Conservation (phyloP, 1,140 invertebrate species). For the Mya arenaria region DNA sequence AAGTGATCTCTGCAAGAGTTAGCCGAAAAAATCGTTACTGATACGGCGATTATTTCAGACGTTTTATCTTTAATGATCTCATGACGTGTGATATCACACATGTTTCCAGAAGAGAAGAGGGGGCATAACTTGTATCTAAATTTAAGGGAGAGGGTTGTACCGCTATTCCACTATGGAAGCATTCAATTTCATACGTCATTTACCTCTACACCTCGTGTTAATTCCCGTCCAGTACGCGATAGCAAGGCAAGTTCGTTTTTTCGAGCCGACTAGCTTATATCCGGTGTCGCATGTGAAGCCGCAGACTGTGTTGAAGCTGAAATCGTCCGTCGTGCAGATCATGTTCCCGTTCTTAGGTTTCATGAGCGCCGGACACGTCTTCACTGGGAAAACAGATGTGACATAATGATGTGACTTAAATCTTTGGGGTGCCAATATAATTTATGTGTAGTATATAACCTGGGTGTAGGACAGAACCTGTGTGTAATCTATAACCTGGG, state of each 20-base stretch:
- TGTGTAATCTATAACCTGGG: no score
- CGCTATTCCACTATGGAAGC: background rate
- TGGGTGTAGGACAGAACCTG: background rate
- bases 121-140: background rate
- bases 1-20: conserved; percentile 76
- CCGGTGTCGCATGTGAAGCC: conserved; percentile 86
- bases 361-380: conserved; percentile 84
- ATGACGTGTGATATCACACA: background rate
- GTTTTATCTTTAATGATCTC: background rate
- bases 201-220: conserved; percentile 86
- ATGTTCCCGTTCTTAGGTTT: conserved; percentile 84
- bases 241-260: conserved; percentile 86
- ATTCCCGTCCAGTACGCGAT: conserved; percentile 88
- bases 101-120: background rate
- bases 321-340: conserved; percentile 84
- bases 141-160: background rate
- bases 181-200: conserved; percentile 42
- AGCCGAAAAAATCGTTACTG: background rate
- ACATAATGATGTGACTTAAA: background rate
- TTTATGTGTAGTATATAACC: background rate
- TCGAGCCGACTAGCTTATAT: conserved; percentile 86
- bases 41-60: background rate
- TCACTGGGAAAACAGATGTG: conserved; percentile 81
- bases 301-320: conserved; percentile 86
- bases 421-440: background rate